Conservation (phyloP, 2,797 vertebrate species). For the Pseudocheirus occidentalis region DNA sequence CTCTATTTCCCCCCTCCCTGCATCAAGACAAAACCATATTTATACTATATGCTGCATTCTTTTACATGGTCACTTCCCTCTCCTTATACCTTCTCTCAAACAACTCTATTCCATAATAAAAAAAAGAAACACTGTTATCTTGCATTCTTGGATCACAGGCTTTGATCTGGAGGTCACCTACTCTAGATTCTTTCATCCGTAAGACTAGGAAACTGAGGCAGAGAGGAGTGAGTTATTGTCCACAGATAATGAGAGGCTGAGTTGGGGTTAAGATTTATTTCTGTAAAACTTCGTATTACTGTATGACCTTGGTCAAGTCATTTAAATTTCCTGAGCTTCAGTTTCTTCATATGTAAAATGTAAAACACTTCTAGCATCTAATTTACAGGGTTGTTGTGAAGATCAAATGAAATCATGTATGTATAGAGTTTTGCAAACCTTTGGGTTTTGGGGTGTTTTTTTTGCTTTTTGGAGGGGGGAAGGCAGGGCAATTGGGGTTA, state of each 20-base stretch:
- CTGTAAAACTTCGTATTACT: not conserved
- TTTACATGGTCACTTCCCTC: not conserved
- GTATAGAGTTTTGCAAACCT: not conserved
- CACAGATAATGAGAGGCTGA: not conserved
- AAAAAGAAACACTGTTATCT: not conserved
- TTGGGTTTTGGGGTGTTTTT: no score
- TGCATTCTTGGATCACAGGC: not conserved
- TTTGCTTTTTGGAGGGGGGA: no score
- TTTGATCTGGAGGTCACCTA: not conserved
- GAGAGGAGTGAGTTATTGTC: not conserved
- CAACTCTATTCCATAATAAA: not conserved
- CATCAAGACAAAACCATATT: not conserved
- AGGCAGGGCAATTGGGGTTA: no score
- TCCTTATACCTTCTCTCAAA: not conserved
- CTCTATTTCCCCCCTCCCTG: not conserved
- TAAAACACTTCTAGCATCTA: not conserved
- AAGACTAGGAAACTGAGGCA: not conserved
- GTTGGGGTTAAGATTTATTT: not conserved
- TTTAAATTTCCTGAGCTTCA: not conserved
- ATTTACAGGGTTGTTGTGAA: not conserved
- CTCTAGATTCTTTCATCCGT: not conserved
- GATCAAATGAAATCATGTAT: not conserved
- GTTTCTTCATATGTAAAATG: not conserved
- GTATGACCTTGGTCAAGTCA: not conserved
- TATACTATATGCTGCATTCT: not conserved